Conservation (phyloP, 2,888 invertebrate genomes). For the Hymenopus coronatus region DNA sequence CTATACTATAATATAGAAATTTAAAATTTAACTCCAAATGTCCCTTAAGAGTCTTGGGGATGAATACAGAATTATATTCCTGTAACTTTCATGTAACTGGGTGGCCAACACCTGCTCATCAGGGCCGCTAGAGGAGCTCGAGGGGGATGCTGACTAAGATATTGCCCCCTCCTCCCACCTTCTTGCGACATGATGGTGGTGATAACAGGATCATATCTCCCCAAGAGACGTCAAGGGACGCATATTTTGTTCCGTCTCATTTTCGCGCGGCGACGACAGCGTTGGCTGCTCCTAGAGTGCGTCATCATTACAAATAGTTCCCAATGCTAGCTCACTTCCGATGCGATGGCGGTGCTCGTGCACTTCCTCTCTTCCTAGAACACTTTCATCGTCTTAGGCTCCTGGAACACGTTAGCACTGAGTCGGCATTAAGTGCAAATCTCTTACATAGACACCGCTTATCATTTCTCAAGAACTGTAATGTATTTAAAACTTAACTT, state of each 20-base stretch:
- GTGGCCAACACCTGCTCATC: neutral
- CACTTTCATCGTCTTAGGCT: neutral
- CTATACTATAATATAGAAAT: too few relatives aligned
- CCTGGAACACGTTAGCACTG: neutral
- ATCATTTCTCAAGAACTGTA: too few relatives aligned
- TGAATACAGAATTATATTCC: too few relatives aligned
- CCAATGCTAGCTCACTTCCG: slow-evolving; percentile 16
- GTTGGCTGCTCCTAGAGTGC: neutral
- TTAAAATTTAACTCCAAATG: too few relatives aligned
- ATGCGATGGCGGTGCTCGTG: neutral
- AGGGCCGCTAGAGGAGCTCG: neutral
- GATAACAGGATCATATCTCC: neutral
- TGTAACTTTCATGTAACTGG: too few relatives aligned
- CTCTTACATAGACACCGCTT: too few relatives aligned
- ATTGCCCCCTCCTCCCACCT: neutral
- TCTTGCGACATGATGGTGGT: neutral
- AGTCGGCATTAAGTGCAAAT: neutral
- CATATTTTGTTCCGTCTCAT: neutral
- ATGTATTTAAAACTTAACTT: too few relatives aligned
- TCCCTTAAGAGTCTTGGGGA: too few relatives aligned
- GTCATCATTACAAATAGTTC: slow-evolving; percentile 24
- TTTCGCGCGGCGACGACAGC: neutral
- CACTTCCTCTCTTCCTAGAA: neutral
- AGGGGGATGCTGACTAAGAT: neutral
- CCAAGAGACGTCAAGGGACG: neutral